Evolutionary conservation across 1,140 invertebrate species (phyloP), one percentile per base, ranked within the genome.

Genomic region (Drosophila santomea): DNA sequence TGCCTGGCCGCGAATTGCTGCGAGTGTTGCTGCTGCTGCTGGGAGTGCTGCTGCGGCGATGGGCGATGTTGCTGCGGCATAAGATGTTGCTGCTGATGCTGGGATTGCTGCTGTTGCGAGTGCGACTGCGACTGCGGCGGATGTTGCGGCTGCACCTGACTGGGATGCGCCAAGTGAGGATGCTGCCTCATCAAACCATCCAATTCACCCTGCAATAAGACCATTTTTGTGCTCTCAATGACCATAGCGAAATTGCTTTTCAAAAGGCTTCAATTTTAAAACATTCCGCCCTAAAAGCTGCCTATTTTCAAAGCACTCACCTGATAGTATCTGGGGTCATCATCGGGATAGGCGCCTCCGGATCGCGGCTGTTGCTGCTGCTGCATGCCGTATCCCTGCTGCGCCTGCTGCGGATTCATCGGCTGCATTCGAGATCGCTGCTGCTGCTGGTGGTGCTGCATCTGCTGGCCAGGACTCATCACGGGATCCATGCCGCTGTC

Each of bases 131-230:
- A 78, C n/a, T 80, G 75, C 41, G 57, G 77, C 23, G 68, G 57
- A 35, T 80, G 86, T 38, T 78, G 79, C 45, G 68, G 66, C 50
- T 79, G 89, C 63, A 86, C 56, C 83, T 94, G 93, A 75, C 93
- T 93, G 60, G 93, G 93, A 89, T 94, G 94, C 57, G 94, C 93
- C 78, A 95, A 80, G 81, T 95, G 94, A n/a, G 95, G 95, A 93
- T 96, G 95, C 69, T 96, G 94, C 74, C 95, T 93, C 94, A 96
- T 96, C 55, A 96, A 92, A 50, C 94, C 95, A 86, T 97, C 96
- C 63, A 97, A 92, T 91, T 97, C 96, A 48, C 95, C 95, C 77
- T 94, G 92, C 58, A 39, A 32, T 3, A 8, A 39, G 8, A 32
- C 32, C 7, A 32, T 32, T 32, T 32, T 0, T 1, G 28, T 32